Evolutionary conservation across 2,797 vertebrate genomes (phyloP), one percentile per base, ranked within the genome.

Genomic region (Gadopsis bispinosus): DNA sequence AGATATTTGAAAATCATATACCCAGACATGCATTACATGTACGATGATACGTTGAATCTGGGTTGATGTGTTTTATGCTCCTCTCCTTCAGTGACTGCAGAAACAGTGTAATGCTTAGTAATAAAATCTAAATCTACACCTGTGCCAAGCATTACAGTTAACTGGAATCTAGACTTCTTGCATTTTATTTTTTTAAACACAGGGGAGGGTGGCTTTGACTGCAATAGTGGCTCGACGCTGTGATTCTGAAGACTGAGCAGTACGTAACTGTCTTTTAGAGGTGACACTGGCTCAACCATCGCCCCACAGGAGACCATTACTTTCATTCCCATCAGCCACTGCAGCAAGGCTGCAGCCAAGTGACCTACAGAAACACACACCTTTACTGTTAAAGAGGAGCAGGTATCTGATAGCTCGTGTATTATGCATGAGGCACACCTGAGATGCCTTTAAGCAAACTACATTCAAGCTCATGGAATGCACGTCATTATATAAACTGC

Each of bases 261-360:
- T 60, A 22, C 67, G 68, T 56, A 63, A 60, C 51, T 58, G 26
- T 56, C 65, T 79, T 82, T 74, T 84, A 76, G 73, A 87, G 66
- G 77, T 67, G 86, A 84, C 83, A 73, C 81, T 66, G 65, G 72
- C 68, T 86, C 65, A 75, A 73, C 60, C 37, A 67, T 20, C 10
- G 45, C n/a, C 35, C 73, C 75, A 58, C 60, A 67, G 70, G 75
- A 84, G 71, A 73, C 51, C n/a, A 63, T 63, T 5, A 56, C 48
- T 59, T 69, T 41, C 41, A 58, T 72, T 79, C 37, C 50, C 64
- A 77, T 73, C 64, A 68, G 75, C 53, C 62, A 84, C 79, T 77
- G 85, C 69, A 88, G 75, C 53, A 66, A 72, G 19, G 11, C 16
- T 50, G 77, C 29, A 79, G 66, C 48, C 33, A 71, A 69, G 31